Conservation (phyloP, 1,140 invertebrate species). For the Scaptodrosophila lebanonensis region DNA sequence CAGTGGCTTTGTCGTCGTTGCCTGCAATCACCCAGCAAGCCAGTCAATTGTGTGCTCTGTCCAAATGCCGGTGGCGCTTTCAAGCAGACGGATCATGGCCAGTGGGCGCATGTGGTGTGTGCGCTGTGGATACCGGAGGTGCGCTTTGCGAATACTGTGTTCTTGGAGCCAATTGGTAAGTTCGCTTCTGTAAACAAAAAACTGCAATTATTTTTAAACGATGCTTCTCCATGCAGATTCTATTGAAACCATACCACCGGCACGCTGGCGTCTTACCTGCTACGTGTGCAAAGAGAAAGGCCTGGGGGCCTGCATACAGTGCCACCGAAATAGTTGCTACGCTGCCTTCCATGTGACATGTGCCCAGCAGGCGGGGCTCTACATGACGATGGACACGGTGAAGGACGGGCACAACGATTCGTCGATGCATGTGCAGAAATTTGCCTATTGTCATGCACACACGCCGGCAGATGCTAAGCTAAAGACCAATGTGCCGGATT, state of each 20-base stretch:
- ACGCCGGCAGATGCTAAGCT: slow-evolving; percentile 86
- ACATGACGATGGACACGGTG: slow-evolving; percentile 97
- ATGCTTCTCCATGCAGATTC: slow-evolving; percentile 81
- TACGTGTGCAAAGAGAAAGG: slow-evolving; percentile 97
- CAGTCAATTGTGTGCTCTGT: slow-evolving; percentile 97
- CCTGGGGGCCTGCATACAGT: slow-evolving; percentile 98
- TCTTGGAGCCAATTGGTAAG: slow-evolving; percentile 92
- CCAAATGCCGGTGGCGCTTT: slow-evolving; percentile 99
- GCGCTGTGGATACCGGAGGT: slow-evolving; percentile 99
- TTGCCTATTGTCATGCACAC: slow-evolving; percentile 96
- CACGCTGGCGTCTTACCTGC: slow-evolving; percentile 96
- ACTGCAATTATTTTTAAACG: neutral
- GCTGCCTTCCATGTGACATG: slow-evolving; percentile 99
- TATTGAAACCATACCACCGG: slow-evolving; percentile 95
- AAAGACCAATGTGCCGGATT: slow-evolving; percentile 63
- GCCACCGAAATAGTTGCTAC: slow-evolving; percentile 97
- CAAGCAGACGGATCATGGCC: slow-evolving; percentile 97
- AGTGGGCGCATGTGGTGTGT: slow-evolving; percentile 99
- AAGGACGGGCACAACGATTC: slow-evolving; percentile 84
- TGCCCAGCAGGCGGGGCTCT: slow-evolving; percentile 95
- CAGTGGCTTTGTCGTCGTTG: slow-evolving; percentile 98
- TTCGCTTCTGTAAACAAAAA: slow-evolving; percentile 39
- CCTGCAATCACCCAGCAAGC: slow-evolving; percentile 95
- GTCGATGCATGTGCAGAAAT: slow-evolving; percentile 92
- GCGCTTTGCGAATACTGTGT: slow-evolving; percentile 97